Base-by-base conservation (phyloP, 2,888 invertebrate species). In the Watsonalla binaria region DNA sequence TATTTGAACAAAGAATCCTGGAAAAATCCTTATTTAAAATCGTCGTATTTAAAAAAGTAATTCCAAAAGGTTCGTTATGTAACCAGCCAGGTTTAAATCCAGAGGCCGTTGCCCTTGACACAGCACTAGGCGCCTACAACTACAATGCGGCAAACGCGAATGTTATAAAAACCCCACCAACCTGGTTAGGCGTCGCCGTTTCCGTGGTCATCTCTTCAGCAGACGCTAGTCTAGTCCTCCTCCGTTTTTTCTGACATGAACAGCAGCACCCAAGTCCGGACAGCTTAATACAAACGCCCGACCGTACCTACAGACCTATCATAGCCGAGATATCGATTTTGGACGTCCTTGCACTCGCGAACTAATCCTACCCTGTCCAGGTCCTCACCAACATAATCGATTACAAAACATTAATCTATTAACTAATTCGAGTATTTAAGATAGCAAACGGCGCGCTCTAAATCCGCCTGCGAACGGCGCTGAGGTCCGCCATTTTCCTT, bases 151-250 rank as follows among this genome's bases (percentile, higher is more conserved):
- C 78, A 78, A 76, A 74, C 61, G 45, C 52, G 53, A 52, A 54
- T 45, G 53, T 51, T 52, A 54, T 15, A 46, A 54, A 52, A 49
- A 39, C 34, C 47, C 57, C 54, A 56, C 77, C 68, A 67, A 91
- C 91, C 91, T 91, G 91, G 60, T 82, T 90, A 67, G 90, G 91
- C 84, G 88, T 88, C 72, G 84, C 89, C 64, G 91, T 90, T 66
- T 91, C 91, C 61, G 91, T 91, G 65, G 91, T 91, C 91, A 91
- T 91, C 61, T 83, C 81, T 73, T 82, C 82, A 59, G 75, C 63
- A 62, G 82, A 78, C 65, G 83, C 82, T 61, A 84, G 66, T 63
- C 84, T 86, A 84, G 75, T 86, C 81, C 72, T 79, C 79, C 74
- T 86, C 82, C 71, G 78, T 74, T 63, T 80, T 77, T 70, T 84